phyloP scores from a whole-genome alignment of 2,888 invertebrate genomes.

The Celastrina argiolus region DNA sequence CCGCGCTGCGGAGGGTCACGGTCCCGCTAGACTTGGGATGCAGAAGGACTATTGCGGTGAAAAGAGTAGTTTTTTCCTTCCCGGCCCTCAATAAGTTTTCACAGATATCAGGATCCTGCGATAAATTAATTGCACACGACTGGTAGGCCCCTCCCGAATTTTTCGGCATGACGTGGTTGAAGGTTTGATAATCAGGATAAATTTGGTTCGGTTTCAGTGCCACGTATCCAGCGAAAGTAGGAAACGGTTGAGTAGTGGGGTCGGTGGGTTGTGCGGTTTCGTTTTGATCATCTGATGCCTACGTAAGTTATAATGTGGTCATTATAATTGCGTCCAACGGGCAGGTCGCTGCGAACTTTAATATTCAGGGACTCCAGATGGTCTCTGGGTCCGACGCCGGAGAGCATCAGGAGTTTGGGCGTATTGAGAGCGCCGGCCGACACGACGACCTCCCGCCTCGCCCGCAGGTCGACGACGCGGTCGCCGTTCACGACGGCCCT shows the following conservation, averaged over 20 bases:
- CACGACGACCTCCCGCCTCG: conserved; percentile 45
- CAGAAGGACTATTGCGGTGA: conserved; percentile 33
- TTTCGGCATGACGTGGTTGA: conserved; percentile 35
- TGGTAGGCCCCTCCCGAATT: conserved; percentile 34
- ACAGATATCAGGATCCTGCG: conserved; percentile 39
- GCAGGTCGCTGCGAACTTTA: neutral
- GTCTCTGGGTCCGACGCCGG: conserved; percentile 45
- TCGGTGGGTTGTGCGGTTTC: conserved; percentile 23
- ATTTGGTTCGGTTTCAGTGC: conserved; percentile 33
- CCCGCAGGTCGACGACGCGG: conserved; percentile 35
- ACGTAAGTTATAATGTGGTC: neutral
- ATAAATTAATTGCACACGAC: conserved; percentile 38
- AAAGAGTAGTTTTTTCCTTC: conserved; percentile 32
- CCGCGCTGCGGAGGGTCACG: conserved; percentile 37
- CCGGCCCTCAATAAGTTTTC: conserved; percentile 33
- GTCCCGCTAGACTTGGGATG: conserved; percentile 41
- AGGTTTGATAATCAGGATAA: conserved; percentile 40
- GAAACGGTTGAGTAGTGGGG: conserved; percentile 30
- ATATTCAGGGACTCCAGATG: conserved; percentile 18
- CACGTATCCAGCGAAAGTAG: conserved; percentile 34
- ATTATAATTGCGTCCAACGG: neutral
- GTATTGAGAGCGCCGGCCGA: conserved; percentile 46
- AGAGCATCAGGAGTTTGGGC: conserved; percentile 46
- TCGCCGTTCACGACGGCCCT: conserved; percentile 32
- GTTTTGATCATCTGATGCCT: conserved; percentile 27